phyloP scores from a whole-genome alignment of 2,888 invertebrate genomes.

The Mimachlamys varia region DNA sequence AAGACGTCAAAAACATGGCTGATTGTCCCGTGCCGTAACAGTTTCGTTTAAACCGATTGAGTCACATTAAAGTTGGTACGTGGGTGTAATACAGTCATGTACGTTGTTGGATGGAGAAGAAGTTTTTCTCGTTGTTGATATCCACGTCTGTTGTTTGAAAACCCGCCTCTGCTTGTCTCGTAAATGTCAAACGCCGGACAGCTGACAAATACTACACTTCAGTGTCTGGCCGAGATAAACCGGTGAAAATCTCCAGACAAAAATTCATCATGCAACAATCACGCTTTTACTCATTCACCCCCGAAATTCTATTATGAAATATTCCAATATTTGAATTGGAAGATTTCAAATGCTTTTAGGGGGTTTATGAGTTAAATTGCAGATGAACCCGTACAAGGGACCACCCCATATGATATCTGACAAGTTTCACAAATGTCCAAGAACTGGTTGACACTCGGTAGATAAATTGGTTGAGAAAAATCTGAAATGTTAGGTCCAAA shows the following conservation, averaged over 20 bases:
- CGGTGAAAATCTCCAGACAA: background rate
- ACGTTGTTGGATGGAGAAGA: background rate
- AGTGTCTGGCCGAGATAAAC: conserved; percentile 8
- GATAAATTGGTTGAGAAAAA: background rate
- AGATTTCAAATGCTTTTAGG: too few relatives aligned
- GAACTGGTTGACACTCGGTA: background rate
- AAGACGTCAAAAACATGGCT: too few relatives aligned
- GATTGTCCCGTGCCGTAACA: background rate
- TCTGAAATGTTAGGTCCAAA: background rate
- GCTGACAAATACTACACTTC: background rate
- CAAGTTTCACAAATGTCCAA: too few relatives aligned
- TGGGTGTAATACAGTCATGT: background rate
- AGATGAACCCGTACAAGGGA: background rate
- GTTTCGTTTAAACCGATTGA: background rate
- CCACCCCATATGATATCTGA: background rate
- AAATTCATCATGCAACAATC: background rate
- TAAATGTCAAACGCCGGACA: background rate
- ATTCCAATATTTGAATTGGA: too few relatives aligned
- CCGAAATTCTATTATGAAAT: too few relatives aligned
- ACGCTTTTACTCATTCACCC: too few relatives aligned
- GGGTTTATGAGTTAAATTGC: too few relatives aligned
- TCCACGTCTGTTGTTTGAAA: background rate
- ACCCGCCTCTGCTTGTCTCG: background rate
- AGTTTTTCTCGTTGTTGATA: background rate
- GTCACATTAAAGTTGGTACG: background rate